Evolutionary conservation across 2,888 invertebrate species (phyloP), one percentile per base, ranked within the genome.

Genomic region (Drosophila pseudotakahashii): DNA sequence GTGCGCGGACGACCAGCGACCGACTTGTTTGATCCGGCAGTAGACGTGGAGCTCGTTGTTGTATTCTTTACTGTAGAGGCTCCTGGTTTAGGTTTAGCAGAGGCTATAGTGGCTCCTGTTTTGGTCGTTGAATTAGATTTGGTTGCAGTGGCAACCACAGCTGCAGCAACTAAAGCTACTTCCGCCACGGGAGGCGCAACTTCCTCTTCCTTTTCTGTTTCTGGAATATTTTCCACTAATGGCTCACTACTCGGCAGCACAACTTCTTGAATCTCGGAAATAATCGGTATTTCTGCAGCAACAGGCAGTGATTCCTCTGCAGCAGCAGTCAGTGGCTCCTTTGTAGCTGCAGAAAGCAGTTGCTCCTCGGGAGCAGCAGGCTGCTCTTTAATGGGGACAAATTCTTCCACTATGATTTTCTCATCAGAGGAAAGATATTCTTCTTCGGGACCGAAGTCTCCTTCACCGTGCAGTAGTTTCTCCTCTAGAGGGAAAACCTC

Each of bases 1-100:
- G 89, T 86, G 34, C 90, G 88, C 51, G 90, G 88, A 16, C 88
- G 85, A 55, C 86, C 68, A 11, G 73, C 52, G 14, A 73, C 51
- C 3, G 61, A 9, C 44, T 74, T 86, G 30, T 64, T 19, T 48
- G 73, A 57, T 47, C 39, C 48, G 9, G 37, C 37, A 52, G 23
- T 11, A 51, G 75, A 53, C 39, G 48, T 34, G 34, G 57, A 32
- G 37, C 70, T 64, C 13, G 39, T 6, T 5, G 68, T 26, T 6
- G 62, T 58, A 9, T 54, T 63, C 60, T 78, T 86, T 19, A 64
- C 37, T 5, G 68, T 57, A 3, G 68, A 41, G 1, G 77, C 30
- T 11, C 57, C 53, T n/a, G 79, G 42, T 54, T 73, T 87, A 11
- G 85, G 19, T 71, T 73, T 87, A 44, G 73, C 37, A 6, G 77